Conservation (phyloP, 2,113 vertebrate genomes). For the Calyptomena viridis region DNA sequence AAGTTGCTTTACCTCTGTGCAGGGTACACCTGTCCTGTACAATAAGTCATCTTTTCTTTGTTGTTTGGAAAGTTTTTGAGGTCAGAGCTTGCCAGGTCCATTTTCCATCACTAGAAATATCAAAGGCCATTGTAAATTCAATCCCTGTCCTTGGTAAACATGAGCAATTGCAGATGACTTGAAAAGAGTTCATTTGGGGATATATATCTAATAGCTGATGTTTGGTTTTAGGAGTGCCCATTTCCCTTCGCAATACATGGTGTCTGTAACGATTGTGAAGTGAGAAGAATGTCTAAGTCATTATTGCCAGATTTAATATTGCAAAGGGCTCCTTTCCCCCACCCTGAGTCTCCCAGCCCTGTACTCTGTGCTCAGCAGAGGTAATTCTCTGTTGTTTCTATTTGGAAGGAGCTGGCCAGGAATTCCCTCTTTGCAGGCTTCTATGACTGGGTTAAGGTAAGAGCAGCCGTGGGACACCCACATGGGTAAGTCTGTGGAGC, state of each 20-base stretch:
- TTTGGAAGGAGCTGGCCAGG: slow-evolving; percentile 83
- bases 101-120: not conserved
- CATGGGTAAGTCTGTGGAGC: not conserved
- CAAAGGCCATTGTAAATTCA: not conserved
- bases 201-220: not conserved
- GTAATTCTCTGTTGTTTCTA: slow-evolving; percentile 1
- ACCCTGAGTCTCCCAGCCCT: not conserved
- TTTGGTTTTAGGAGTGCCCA: not conserved
- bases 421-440: slow-evolving; percentile 74
- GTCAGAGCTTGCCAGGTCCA: not conserved
- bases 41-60: not conserved
- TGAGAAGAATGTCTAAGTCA: not conserved
- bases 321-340: not conserved
- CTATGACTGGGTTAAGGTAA: slow-evolving; percentile 79
- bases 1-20: not conserved
- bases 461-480: not conserved
- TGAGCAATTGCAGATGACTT: not conserved
- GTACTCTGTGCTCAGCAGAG: not conserved
- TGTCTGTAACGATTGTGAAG: not conserved
- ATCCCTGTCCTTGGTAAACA: not conserved
- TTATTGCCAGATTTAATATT: not conserved
- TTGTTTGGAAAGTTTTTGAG: not conserved
- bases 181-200: not conserved
- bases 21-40: not conserved
- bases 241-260: not conserved